A percentile compares a stretch with the other conserved stretches of the same genome.
phyloP scores from a whole-genome alignment of 2,888 invertebrate genomes.

The Galerucella nymphaeae region DNA sequence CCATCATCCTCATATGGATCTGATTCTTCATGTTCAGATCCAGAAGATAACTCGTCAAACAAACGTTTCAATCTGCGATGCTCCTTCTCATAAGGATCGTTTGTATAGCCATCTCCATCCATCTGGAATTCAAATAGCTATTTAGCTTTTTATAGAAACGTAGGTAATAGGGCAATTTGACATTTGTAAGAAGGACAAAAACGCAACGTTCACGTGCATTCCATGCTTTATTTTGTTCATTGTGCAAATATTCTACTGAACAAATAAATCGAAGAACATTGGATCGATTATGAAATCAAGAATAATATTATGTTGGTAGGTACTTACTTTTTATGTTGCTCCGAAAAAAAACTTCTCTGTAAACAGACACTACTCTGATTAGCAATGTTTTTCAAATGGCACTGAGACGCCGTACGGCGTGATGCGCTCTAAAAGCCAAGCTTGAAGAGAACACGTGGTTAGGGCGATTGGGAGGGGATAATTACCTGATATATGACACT shows the following conservation, averaged over 20 bases:
- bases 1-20: constrained; percentile 35
- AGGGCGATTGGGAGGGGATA: no score
- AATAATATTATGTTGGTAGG: no score
- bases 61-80: constrained; percentile 13
- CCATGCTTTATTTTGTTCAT: constrained; percentile 15
- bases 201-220: constrained; percentile 12
- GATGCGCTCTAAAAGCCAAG: no score
- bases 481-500: no score
- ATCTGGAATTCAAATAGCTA: constrained; percentile 25
- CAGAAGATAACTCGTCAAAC: constrained; percentile 29
- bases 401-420: no score
- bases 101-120: constrained; percentile 18
- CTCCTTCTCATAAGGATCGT: constrained; percentile 27
- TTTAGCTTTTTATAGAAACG: constrained; percentile 14
- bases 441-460: no score
- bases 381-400: no score
- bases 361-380: no score
- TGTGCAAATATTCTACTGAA: constrained; percentile 24
- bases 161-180: constrained; percentile 21
- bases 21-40: constrained; percentile 32
- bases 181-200: constrained; percentile 20
- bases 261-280: constrained; percentile 18
- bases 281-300: constrained; percentile 25
- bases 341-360: no score
- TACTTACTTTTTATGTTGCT: no score